phyloP scores from a whole-genome alignment of 2,797 vertebrate species.

The Petrocephalus schoutedeni region DNA sequence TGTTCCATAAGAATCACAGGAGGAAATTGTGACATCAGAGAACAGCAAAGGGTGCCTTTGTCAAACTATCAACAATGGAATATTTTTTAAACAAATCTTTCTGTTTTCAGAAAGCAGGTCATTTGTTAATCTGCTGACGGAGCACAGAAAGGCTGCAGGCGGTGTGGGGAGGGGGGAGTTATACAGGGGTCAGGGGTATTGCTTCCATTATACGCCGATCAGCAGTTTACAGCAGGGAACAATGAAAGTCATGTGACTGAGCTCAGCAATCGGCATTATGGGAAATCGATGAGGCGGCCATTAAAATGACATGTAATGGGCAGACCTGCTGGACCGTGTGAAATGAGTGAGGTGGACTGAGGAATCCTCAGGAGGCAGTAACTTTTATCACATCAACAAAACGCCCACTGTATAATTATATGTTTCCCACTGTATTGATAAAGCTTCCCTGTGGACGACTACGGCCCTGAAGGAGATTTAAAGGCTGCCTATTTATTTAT shows the following conservation, averaged over 20 bases:
- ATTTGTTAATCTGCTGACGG: neutral
- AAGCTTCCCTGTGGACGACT: neutral
- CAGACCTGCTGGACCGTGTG: neutral
- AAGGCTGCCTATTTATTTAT: neutral
- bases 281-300: neutral
- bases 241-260: neutral
- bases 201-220: neutral
- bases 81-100: slow-evolving; percentile 4
- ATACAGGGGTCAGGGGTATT: neutral
- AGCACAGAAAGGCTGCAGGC: neutral
- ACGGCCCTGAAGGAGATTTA: neutral
- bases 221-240: neutral
- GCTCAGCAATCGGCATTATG: neutral
- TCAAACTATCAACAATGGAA: neutral
- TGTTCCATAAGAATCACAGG: neutral
- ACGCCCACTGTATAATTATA: neutral
- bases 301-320: neutral
- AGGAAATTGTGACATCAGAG: neutral
- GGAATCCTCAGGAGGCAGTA: neutral
- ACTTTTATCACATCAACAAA: neutral
- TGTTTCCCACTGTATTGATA: neutral
- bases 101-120: neutral
- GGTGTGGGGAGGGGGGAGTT: neutral
- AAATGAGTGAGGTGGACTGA: neutral
- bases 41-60: neutral